Percentiles rank a stretch among this genome's conserved stretches.
These are phyloP conservation scores for Epinephelus malabaricus DNA, from an alignment of 2,797 vertebrate genomes.

Conservation along the genomic window DNA sequence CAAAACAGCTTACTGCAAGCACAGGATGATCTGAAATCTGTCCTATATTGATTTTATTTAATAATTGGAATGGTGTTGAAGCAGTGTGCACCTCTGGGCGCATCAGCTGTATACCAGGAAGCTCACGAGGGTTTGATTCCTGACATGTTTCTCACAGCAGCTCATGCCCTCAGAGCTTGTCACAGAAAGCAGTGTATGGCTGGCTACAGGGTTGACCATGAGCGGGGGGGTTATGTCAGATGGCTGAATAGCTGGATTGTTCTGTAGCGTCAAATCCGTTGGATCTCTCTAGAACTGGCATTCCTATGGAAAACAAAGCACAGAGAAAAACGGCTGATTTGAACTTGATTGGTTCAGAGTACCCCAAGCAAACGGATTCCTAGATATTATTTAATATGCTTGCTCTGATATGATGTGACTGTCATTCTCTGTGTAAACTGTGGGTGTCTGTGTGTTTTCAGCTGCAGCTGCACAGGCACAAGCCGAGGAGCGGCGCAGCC, in stretches of 20 bases:
- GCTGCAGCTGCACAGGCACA: constrained; percentile 94
- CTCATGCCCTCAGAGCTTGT: constrained; percentile 38
- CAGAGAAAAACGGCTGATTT: constrained; percentile 42
- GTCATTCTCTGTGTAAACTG: constrained; percentile 16
- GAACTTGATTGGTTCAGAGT: constrained; percentile 4
- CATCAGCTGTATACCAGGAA: constrained; percentile 22
- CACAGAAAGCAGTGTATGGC: constrained; percentile 55
- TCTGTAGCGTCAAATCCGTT: constrained; percentile 65
- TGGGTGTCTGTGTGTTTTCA: constrained; percentile 67
- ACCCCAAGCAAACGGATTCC: not conserved
- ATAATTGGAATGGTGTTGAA: not conserved
- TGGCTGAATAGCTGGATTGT: constrained; percentile 78
- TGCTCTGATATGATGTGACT: constrained; percentile 4
- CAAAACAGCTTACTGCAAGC: not conserved
- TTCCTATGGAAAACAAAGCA: constrained; percentile 62
- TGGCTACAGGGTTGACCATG: constrained; percentile 53
- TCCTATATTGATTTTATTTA: not conserved
- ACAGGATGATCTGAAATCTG: not conserved
- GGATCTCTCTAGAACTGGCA: constrained; percentile 54
- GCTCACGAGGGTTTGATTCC: constrained; percentile 32
- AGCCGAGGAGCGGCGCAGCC: constrained; percentile 92
- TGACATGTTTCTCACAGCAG: constrained; percentile 39
- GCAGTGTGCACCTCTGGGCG: not conserved
- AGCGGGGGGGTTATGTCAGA: constrained; percentile 50
- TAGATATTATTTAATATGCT: constrained; percentile 24